Base-by-base conservation (phyloP, 2,888 invertebrate genomes). In the Silvanus unidentatus region DNA sequence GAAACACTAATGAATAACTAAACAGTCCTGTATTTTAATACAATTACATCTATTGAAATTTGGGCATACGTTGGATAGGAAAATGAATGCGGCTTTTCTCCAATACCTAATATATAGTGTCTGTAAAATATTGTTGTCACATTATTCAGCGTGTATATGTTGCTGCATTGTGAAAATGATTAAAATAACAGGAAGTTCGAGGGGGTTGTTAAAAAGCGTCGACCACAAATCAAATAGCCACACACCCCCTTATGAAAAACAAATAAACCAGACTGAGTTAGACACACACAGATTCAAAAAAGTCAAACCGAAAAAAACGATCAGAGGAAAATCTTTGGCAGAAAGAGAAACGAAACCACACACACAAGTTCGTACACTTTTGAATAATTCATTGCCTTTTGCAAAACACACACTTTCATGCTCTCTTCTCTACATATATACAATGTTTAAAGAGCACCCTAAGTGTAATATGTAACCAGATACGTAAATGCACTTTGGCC, bases 321-420 rank as follows among this genome's bases (percentile, higher is more conserved):
- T 32, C n/a, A 12, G 32, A 32, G 22, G n/a, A 32, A 32, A 32
- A 32, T 32, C 32, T 32, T 12, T 6, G 8, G 4, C 32, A 22
- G 22, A n/a, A n/a, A n/a, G 22, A 5, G 11, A 11, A 32, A 32
- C 32, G 4, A 32, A 57, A 54, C 52, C 49, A 22, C 3, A 22
- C 49, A 42, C 48, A 32, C 6, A 32, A 12, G 32, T 32, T 11
- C 12, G 32, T 32, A 32, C 4, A 32, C 32, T 32, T 32, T 34
- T 62, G 62, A 59, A 62, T 62, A 58, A 62, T 62, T 55, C 51
- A 60, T 59, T 41, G 39, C 39, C 53, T 45, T 53, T 55, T 49
- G 52, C 54, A 52, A 54, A 53, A 54, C 55, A 22, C 32, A 32
- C 22, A 22, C 22, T 22, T 22, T 8, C 22, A 22, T 22, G 4